Base-by-base conservation (phyloP, 2,888 invertebrate genomes). In the Dynastes maya region DNA sequence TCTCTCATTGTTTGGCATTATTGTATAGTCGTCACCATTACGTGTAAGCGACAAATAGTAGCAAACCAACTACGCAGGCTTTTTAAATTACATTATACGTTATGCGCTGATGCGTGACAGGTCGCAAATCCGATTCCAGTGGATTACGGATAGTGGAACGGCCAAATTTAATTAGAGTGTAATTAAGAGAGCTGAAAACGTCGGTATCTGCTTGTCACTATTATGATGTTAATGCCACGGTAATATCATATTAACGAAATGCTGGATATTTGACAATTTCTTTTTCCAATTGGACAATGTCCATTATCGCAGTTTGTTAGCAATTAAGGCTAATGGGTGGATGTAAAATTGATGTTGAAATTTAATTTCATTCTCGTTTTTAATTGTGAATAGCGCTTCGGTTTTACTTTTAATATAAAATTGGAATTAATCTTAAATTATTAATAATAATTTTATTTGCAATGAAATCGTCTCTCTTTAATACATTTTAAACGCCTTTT, bases 71-170 rank as follows among this genome's bases (percentile, higher is more conserved):
- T 67, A 16, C 37, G 32, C 3, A 49, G 16, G 8, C 40, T 67
- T 67, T 67, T 67, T 67, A 67, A 67, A 67, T 67, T 67, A 27
- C 45, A 67, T 67, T 67, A 67, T 22, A 22, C 22, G 45, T 45
- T 67, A 49, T 49, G 45, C 67, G 67, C 45, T 49, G 45, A 63
- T 63, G 45, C 45, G 45, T 45, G 67, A 67, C 45, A 22, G 45
- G 67, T 49, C 49, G 49, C 45, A 67, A 67, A 67, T 67, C 67
- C 67, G 67, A 67, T 67, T 67, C 67, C 9, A 49, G n/a, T 22
- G 49, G 40, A 67, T 67, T 67, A 67, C 49, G 67, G 49, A 22
- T 49, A 49, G 67, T 49, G 27, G 49, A 67, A 45, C 67, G 67
- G 45, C 49, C 67, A 67, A 67, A 67, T 67, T 67, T 40, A 67